phyloP scores from a whole-genome alignment of 2,888 invertebrate genomes.

The Pollenia angustigena region DNA sequence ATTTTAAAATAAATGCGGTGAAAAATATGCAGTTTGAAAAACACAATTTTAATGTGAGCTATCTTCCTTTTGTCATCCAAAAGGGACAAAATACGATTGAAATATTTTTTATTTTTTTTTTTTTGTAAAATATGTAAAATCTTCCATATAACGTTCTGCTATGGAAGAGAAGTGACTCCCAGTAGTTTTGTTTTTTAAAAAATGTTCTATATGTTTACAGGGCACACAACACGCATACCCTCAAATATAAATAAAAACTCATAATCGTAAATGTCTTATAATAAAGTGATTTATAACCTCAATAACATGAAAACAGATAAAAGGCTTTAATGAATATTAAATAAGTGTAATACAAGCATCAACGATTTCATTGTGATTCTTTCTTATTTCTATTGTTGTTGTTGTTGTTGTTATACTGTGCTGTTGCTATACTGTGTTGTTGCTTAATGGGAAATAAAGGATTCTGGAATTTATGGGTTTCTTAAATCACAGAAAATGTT shows the following conservation, averaged over 20 bases:
- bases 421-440: background rate
- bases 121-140: too few species aligned
- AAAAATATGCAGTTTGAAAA: too few species aligned
- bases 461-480: constrained; percentile 34
- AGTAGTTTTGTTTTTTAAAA: too few species aligned
- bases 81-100: too few species aligned
- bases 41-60: too few species aligned
- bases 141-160: too few species aligned
- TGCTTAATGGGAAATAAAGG: constrained; percentile 30
- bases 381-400: background rate
- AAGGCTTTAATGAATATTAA: constrained; percentile 68
- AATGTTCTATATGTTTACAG: too few species aligned
- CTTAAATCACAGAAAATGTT: constrained; percentile 27
- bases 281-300: constrained; percentile 71
- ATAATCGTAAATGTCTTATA: constrained; percentile 63
- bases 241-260: background rate
- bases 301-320: constrained; percentile 64
- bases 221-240: background rate
- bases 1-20: too few species aligned
- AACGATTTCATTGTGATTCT: constrained; percentile 19
- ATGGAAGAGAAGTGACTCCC: too few species aligned
- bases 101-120: too few species aligned
- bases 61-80: too few species aligned
- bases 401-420: background rate
- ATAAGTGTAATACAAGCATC: constrained; percentile 42